Conservation (phyloP, 2,113 vertebrate genomes). For the Pelusios castaneus region DNA sequence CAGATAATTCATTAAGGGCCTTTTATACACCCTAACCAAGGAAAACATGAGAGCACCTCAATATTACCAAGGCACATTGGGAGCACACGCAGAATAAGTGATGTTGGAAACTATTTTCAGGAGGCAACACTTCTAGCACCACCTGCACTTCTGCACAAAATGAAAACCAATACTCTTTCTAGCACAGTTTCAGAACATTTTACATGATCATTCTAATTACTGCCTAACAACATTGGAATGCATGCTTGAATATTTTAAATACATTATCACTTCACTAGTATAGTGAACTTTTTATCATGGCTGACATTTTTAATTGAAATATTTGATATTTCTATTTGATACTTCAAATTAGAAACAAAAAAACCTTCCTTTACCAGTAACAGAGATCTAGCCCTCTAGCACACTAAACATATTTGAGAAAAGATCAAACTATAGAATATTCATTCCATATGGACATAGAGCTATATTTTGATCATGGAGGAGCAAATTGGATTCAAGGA, state of each 20-base stretch:
- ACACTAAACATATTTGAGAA: neutral
- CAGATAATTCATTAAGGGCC: neutral
- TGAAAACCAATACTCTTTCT: constrained; percentile 71
- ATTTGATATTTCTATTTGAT: no score
- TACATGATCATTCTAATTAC: constrained; percentile 73
- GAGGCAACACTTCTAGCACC: constrained; percentile 66
- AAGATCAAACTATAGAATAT: neutral
- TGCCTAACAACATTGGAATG: constrained; percentile 58
- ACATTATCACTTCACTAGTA: constrained; percentile 60
- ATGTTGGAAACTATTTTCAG: constrained; percentile 75
- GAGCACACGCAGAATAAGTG: constrained; percentile 57
- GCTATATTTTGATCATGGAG: constrained; percentile 9
- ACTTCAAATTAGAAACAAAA: constrained; percentile 38
- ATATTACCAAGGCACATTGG: constrained; percentile 56
- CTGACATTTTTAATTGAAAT: constrained; percentile 28
- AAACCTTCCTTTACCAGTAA: constrained; percentile 25
- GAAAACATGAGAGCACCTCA: neutral
- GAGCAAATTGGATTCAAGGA: constrained; percentile 6
- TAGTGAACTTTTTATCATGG: constrained; percentile 68
- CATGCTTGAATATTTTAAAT: constrained; percentile 52
- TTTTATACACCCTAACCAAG: constrained; percentile 14
- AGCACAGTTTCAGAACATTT: constrained; percentile 66
- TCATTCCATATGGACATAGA: neutral
- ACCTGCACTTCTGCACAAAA: constrained; percentile 51
- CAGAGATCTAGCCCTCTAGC: neutral